Evolutionary conservation across 2,797 vertebrate species (phyloP), one percentile per base, ranked within the genome.

Genomic region (Streptopelia turtur): DNA sequence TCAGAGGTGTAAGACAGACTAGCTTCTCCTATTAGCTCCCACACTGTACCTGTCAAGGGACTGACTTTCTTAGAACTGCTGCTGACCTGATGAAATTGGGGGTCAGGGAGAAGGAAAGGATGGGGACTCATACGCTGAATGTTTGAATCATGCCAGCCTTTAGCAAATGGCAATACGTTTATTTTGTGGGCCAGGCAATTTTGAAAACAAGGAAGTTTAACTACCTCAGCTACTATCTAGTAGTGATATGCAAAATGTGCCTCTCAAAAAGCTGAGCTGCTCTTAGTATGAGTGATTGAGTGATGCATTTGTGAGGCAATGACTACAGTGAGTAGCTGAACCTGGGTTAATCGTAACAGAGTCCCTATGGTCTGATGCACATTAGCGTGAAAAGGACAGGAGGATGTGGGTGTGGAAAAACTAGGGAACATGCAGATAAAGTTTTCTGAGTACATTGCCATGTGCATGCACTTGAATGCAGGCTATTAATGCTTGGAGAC

Each of bases 161-260:
- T 43, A 78, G 31, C 25, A 87, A 49, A 70, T 8, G 8, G 7
- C 53, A 66, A 21, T 17, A 35, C 28, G 31, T 37, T 87, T 81
- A 31, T 74, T 84, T 65, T 45, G 25, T 31, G 23, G 24, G 13
- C 9, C 33, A 57, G 56, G 49, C 16, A 66, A 47, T 28, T 70
- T 53, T 1, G 8, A 50, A 55, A 81, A 78, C 28, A 14, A 22
- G 30, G 18, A 77, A 63, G 16, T 66, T 66, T 78, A 68, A 27
- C 45, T 33, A 28, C 43, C 17, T 74, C 47, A 59, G 33, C 16
- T 78, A 47, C 21, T 60, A 21, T 41, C 24, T 65, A n/a, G 27
- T 15, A 59, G 18, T 4, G 5, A 14, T 17, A 24, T 5, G 4
- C 22, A 45, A 71, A 56, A 13, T 0, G 0, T 52, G 20, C 24